These are phyloP conservation scores for Euplagia quadripunctaria DNA, from an alignment of 2,888 invertebrate genomes.

Conservation along the genomic window DNA sequence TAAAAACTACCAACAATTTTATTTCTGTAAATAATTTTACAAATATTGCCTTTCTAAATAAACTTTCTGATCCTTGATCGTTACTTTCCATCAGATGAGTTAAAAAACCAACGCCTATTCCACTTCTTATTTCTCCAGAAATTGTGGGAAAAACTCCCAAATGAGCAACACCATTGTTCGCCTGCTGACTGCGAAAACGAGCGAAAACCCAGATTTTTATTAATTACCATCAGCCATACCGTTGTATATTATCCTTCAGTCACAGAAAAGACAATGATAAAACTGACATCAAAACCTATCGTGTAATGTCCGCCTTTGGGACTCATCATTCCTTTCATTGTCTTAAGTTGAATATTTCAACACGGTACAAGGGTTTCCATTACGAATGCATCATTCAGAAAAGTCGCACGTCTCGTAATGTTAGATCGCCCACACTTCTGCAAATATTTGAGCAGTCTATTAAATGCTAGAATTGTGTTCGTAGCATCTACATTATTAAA, in stretches of 20 bases:
- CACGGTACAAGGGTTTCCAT: not conserved
- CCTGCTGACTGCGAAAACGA: not conserved
- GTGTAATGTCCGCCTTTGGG: not conserved
- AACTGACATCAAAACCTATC: not conserved
- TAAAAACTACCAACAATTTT: no score
- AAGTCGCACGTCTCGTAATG: not conserved
- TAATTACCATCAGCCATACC: not conserved
- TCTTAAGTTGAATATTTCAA: constrained; percentile 10
- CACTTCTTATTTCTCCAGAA: not conserved
- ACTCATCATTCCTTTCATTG: not conserved
- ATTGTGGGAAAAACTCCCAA: not conserved
- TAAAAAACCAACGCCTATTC: no score
- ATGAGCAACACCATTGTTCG: not conserved
- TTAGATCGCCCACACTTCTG: constrained; percentile 25
- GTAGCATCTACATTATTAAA: constrained; percentile 15
- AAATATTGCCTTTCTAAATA: no score
- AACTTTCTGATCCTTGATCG: no score
- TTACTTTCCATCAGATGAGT: no score
- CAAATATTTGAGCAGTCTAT: constrained; percentile 16
- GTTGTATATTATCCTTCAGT: no score
- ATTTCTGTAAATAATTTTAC: no score
- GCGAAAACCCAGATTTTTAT: not conserved
- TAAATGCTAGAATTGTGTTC: constrained; percentile 4
- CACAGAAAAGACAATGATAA: not conserved
- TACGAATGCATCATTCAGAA: not conserved